A percentile compares a stretch with the other conserved stretches of the same genome.
These are phyloP conservation scores for Lapara coniferarum DNA, from an alignment of 2,888 invertebrate genomes.

Conservation along the genomic window DNA sequence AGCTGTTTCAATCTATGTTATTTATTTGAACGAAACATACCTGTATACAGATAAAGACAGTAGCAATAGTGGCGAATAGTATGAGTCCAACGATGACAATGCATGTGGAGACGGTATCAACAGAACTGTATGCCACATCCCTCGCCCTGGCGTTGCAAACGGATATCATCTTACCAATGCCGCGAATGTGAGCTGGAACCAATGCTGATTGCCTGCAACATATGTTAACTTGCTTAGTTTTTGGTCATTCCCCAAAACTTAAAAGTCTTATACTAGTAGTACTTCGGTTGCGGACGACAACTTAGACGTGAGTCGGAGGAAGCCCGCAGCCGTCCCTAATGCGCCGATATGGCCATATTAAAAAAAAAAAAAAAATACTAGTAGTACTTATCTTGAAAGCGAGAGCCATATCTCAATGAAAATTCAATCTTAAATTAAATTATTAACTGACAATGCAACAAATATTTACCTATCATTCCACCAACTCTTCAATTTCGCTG, in stretches of 20 bases:
- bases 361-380: no score
- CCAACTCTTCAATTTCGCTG: constrained; percentile 81
- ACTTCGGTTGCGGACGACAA: no score
- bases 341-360: no score
- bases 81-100: constrained; percentile 94
- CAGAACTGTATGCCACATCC: constrained; percentile 87
- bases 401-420: no score
- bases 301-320: no score
- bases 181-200: constrained; percentile 90
- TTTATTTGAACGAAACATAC: constrained; percentile 67
- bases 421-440: no score
- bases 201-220: constrained; percentile 84
- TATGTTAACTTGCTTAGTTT: neutral
- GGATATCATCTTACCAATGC: constrained; percentile 87
- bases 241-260: no score
- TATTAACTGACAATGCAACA: no score
- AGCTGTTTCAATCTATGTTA: no score
- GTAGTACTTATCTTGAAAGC: no score
- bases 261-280: no score
- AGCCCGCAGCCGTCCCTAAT: no score
- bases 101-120: constrained; percentile 93
- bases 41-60: constrained; percentile 93
- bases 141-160: constrained; percentile 86
- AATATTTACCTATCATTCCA: constrained; percentile 81
- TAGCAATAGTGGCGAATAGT: constrained; percentile 89